phyloP scores from a whole-genome alignment of 2,797 vertebrate species.

The Trichosurus vulpecula region DNA sequence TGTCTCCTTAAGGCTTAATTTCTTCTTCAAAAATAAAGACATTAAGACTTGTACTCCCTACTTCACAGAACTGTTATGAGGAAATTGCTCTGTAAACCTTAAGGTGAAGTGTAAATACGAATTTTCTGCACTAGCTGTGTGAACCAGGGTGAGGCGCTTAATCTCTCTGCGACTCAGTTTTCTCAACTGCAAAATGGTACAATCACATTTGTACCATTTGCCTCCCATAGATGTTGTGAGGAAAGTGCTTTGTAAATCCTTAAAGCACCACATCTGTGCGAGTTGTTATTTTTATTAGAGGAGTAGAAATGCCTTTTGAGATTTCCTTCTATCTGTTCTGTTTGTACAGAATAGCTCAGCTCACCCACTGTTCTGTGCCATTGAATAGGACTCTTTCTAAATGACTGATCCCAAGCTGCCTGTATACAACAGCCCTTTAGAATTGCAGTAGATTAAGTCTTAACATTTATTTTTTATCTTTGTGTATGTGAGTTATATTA shows the following conservation, averaged over 20 bases:
- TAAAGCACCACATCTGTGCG: not conserved
- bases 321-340: conserved; percentile 17
- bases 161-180: conserved; percentile 39
- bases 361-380: conserved; percentile 2
- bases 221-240: not conserved
- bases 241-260: not conserved
- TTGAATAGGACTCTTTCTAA: conserved; percentile 16
- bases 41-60: not conserved
- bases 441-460: conserved; percentile 10
- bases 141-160: not conserved
- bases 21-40: not conserved
- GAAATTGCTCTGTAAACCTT: not conserved
- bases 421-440: conserved; percentile 27
- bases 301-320: conserved; percentile 26
- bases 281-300: conserved; percentile 24
- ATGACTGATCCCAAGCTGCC: conserved; percentile 40
- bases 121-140: not conserved
- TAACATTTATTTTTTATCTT: not conserved
- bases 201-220: not conserved
- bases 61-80: not conserved
- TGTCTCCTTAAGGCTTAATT: not conserved
- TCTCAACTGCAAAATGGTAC: conserved; percentile 27
- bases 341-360: conserved; percentile 42
- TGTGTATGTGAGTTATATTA: not conserved
- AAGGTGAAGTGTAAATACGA: not conserved